These are phyloP conservation scores for Xanthorhoe designata DNA, from an alignment of 2,888 invertebrate species.

Conservation along the genomic window DNA sequence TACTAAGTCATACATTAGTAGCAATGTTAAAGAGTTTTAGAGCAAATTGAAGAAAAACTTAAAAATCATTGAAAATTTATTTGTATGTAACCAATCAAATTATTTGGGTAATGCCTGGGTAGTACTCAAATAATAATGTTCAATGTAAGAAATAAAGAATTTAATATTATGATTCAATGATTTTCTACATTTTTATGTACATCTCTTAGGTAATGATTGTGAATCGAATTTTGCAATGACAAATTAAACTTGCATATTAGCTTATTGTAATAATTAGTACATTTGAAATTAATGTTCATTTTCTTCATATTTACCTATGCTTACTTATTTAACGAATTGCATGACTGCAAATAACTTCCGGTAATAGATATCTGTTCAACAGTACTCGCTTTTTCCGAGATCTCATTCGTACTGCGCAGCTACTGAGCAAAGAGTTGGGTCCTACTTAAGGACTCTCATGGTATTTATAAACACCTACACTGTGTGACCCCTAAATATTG, in stretches of 20 bases:
- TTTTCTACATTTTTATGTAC: neutral
- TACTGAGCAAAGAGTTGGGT: slow-evolving; percentile 80
- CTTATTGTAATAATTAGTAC: neutral
- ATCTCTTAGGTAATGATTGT: no score
- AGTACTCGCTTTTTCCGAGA: slow-evolving; percentile 80
- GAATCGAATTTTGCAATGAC: no score
- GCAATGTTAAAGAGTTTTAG: no score
- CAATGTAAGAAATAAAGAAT: neutral
- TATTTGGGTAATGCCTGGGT: no score
- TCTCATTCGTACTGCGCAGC: slow-evolving; percentile 81
- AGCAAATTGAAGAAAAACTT: no score
- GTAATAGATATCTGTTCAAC: slow-evolving; percentile 61
- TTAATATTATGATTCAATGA: neutral
- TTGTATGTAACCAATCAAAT: no score
- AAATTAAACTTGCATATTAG: neutral
- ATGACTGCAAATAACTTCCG: slow-evolving; percentile 9
- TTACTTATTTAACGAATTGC: neutral
- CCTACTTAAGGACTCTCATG: slow-evolving; percentile 79
- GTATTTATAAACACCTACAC: slow-evolving; percentile 68
- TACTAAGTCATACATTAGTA: no score
- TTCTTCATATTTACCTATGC: neutral
- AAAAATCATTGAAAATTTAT: no score
- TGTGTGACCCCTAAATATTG: slow-evolving; percentile 12
- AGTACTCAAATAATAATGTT: no score
- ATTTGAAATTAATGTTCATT: neutral